Base-by-base conservation (phyloP, 2,113 vertebrate genomes). In the Rhodinocichla rosea region DNA sequence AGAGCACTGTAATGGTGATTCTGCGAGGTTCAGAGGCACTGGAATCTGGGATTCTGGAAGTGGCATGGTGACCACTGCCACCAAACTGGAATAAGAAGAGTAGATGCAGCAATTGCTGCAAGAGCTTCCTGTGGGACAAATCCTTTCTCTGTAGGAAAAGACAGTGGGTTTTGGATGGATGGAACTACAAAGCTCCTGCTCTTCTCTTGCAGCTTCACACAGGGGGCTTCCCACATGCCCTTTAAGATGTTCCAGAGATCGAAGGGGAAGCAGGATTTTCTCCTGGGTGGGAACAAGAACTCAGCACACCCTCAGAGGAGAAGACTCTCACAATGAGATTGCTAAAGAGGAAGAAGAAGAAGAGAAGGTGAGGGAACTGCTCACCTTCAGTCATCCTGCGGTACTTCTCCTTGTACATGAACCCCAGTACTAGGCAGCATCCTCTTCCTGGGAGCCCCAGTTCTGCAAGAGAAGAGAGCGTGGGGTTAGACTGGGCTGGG, bases 381-480 rank as follows among this genome's bases (percentile, higher is more conserved):
- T 98, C 90, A 98, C 98, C 98, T 98, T 98, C 98, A 97, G 98
- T 98, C 97, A 98, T 98, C 89, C 98, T 98, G 89, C 98, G 98
- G 92, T 98, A 98, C 96, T 98, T 98, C 97, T 98, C 98, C 95
- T 98, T 98, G 95, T 98, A 98, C 98, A 98, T 98, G 96, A 98
- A 98, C 87, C 98, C 98, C 96, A 98, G 97, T 40, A 98, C 98
- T 87, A 98, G 97, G 95, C 98, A 98, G 94, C 98, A 98, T 97
- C 98, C 98, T 98, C 97, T 97, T 97, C 95, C 98, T 77, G 98
- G 98, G 94, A 98, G 97, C 95, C 98, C 98, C 94, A 98, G 97
- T 95, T 98, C 98, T 98, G 96, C 93, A 98, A 98, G 94, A 93
- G 94, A 95, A 92, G 94, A 97, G 92, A 95, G 50, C 79, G 65